Evolutionary conservation across 2,888 invertebrate genomes (phyloP).

Genomic region (Adelognathus sp.): DNA sequence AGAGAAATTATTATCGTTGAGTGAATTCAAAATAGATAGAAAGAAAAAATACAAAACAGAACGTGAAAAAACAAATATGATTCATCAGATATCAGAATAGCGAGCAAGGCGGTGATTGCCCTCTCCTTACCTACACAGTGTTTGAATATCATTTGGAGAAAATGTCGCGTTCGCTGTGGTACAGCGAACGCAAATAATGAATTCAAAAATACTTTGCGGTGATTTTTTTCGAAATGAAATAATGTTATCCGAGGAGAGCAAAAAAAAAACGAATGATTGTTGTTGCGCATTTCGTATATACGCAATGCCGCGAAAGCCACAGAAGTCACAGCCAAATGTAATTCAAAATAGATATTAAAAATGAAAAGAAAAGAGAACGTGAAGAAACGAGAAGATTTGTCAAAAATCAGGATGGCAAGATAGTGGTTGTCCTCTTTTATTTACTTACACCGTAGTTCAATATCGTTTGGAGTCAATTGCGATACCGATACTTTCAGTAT

Average conservation of each 20-base stretch:
- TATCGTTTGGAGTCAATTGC: conserved; percentile 37
- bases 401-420: conserved; percentile 9
- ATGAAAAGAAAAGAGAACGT: background rate
- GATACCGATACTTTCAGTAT: conserved; percentile 53
- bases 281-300: too few species aligned
- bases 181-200: too few species aligned
- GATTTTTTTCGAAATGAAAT: too few species aligned
- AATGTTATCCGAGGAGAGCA: too few species aligned
- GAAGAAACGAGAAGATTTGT: conserved; percentile 2
- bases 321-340: too few species aligned
- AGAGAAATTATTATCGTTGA: too few species aligned
- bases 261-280: too few species aligned
- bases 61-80: background rate
- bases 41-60: background rate
- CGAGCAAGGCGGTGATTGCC: conserved; percentile 1
- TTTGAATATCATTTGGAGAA: conserved; percentile 7
- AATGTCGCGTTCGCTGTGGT: too few species aligned
- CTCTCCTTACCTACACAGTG: background rate
- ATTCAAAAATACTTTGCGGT: too few species aligned
- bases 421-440: conserved; percentile 20
- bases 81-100: background rate
- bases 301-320: too few species aligned
- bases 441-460: background rate
- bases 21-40: too few species aligned
- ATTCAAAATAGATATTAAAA: too few species aligned